Evolutionary conservation across 2,888 invertebrate species (phyloP).

Genomic region (Drosophila phalerata): DNA sequence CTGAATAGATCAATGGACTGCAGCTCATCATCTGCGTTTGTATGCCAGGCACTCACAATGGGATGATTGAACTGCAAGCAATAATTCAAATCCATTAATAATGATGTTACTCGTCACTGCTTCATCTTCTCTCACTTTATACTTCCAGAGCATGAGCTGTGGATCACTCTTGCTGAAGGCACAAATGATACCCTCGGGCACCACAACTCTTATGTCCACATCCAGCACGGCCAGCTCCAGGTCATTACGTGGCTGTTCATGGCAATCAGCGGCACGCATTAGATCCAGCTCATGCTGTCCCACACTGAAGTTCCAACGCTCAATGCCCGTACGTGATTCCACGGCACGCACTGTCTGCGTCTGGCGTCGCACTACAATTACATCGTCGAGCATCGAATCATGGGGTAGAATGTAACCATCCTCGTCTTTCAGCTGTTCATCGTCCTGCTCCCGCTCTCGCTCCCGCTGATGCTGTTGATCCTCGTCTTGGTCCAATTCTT

Average conservation of each 20-base stretch:
- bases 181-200: constrained; percentile 91
- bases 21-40: constrained; percentile 89
- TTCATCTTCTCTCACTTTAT: constrained; percentile 87
- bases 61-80: constrained; percentile 91
- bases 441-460: constrained; percentile 25
- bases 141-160: constrained; percentile 89
- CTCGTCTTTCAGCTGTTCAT: constrained; percentile 55
- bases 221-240: constrained; percentile 84
- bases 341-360: constrained; percentile 96
- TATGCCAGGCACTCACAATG: constrained; percentile 93
- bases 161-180: constrained; percentile 88
- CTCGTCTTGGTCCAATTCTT: constrained; percentile 35
- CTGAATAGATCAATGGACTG: constrained; percentile 91
- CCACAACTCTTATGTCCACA: constrained; percentile 88
- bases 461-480: constrained; percentile 34
- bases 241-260: constrained; percentile 75
- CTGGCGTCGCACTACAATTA: constrained; percentile 92
- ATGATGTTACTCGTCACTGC: neutral
- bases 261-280: constrained; percentile 87
- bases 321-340: constrained; percentile 93
- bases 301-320: constrained; percentile 98
- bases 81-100: neutral
- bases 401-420: constrained; percentile 70
- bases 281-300: constrained; percentile 93
- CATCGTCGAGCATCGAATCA: constrained; percentile 85